Evolutionary conservation across 2,888 invertebrate species (phyloP).

Genomic region (Eupsilia transversa): DNA sequence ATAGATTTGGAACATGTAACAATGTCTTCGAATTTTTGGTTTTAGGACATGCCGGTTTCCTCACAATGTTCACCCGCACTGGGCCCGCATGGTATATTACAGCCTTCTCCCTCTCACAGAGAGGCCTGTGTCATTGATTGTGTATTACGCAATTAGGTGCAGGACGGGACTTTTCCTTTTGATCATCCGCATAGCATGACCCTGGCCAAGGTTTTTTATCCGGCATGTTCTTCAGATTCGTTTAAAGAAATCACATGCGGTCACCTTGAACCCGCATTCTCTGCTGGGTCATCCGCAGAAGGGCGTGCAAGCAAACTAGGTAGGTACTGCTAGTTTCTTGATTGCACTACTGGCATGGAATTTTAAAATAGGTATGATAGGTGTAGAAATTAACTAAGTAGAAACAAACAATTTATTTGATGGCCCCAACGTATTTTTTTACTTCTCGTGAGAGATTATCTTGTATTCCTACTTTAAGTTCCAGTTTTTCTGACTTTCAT

Average conservation of each 20-base stretch:
- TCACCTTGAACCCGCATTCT: neutral
- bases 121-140: too few species aligned
- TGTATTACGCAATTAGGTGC: too few species aligned
- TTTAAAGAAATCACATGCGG: constrained; percentile 11
- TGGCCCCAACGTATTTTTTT: constrained; percentile 20
- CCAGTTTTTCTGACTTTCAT: constrained; percentile 15
- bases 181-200: neutral
- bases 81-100: too few species aligned
- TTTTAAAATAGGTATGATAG: neutral
- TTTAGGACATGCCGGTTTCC: too few species aligned
- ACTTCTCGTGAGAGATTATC: neutral
- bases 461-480: constrained; percentile 36
- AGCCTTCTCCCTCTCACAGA: too few species aligned
- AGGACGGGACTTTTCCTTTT: neutral
- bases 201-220: neutral
- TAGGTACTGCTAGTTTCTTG: neutral
- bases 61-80: too few species aligned
- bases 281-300: neutral
- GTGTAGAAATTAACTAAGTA: constrained; percentile 5
- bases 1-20: too few species aligned
- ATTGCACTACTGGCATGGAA: neutral
- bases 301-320: neutral
- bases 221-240: neutral
- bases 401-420: neutral
- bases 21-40: too few species aligned